phyloP scores from a whole-genome alignment of 2,113 vertebrate genomes.

The Menidia beryllina region DNA sequence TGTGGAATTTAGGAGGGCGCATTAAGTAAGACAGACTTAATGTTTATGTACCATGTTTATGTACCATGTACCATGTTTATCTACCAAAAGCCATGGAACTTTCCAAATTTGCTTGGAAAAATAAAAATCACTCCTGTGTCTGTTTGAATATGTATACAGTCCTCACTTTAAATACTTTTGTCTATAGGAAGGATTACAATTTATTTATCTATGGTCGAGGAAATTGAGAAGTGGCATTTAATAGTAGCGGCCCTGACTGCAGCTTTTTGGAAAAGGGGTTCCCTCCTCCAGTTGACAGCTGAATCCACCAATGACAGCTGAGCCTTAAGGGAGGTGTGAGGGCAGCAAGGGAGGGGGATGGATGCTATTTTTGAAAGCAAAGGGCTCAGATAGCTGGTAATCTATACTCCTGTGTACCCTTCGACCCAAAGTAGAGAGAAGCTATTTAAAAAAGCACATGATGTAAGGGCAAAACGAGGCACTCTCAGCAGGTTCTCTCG shows the following conservation, averaged over 20 bases:
- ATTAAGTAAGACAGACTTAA: no score
- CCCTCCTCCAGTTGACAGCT: constrained; percentile 76
- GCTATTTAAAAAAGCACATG: constrained; percentile 80
- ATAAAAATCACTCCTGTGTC: no score
- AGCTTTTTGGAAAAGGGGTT: constrained; percentile 38
- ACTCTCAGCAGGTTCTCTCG: constrained; percentile 76
- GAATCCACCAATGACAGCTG: constrained; percentile 79
- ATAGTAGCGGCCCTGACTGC: constrained; percentile 50
- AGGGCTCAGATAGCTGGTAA: constrained; percentile 79
- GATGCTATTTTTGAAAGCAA: constrained; percentile 75
- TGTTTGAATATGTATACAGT: no score
- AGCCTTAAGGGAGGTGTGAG: constrained; percentile 48
- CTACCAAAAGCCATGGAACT: no score
- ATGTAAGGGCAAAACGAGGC: constrained; percentile 77
- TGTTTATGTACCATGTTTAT: no score
- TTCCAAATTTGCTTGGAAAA: no score
- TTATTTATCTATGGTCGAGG: neutral
- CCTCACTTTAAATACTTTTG: neutral
- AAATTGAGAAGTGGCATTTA: neutral
- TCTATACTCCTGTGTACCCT: constrained; percentile 71
- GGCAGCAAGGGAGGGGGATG: constrained; percentile 34
- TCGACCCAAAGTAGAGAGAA: constrained; percentile 50
- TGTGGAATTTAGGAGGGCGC: neutral
- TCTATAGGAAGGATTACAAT: no score
- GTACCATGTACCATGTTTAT: no score